Base-by-base conservation (phyloP, 2,113 vertebrate species). In the Myotis lucifugus region DNA sequence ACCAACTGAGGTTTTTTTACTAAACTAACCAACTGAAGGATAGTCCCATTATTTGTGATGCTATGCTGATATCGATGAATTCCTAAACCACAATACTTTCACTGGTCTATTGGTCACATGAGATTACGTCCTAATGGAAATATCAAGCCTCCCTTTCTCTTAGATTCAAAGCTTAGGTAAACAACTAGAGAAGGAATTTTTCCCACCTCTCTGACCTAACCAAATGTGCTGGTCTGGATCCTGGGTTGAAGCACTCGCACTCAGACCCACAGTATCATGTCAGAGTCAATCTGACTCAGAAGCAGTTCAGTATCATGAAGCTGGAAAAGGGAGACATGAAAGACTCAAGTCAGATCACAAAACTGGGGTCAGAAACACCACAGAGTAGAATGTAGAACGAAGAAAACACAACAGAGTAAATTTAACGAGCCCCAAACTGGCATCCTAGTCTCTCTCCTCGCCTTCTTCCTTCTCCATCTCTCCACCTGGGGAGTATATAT, bases 41-140 rank as follows among this genome's bases (percentile, higher is more conserved):
- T 34, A 21, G 50, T 21, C 73, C 59, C 69, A 34, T 69, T 88
- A 84, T 48, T 15, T 74, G 64, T 77, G 50, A 76, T 93, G 12
- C 15, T 56, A 74, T 72, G 61, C 27, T 93, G n/a, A 50, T n/a
- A 66, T 8, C n/a, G 46, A 54, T 46, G n/a, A 93, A 85, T 92
- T 92, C 34, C 89, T 93, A 94, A 86, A 72, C 6, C 6, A 18
- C 8, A 66, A 11, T 70, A 46, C 54, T 73, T 85, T 83, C 46
- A 46, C 18, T 70, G 50, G n/a, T 85, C 67, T 93, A 11, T 29
- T 93, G 61, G n/a, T 94, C 54, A 96, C 32, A 50, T 34, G 78
- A 88, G 48, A 89, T 77, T 66, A 77, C 54, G 12, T 77, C 34
- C 27, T 88, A 61, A 54, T 40, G 9, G 67, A 86, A 86, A 77